Conservation (phyloP, 2,888 invertebrate genomes). For the Cyaniris semiargus region DNA sequence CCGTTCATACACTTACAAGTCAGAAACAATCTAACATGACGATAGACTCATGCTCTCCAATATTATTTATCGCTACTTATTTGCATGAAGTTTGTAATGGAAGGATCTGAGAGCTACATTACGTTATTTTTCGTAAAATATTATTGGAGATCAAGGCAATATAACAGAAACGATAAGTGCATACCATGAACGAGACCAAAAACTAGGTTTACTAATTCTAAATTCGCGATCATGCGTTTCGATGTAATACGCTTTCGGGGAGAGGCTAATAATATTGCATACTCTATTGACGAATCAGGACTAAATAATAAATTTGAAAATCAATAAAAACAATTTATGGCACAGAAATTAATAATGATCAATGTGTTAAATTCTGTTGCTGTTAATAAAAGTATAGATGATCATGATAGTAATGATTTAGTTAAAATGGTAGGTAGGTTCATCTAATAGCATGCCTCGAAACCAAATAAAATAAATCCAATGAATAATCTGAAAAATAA, state of each 20-base stretch:
- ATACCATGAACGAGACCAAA: slow-evolving; percentile 39
- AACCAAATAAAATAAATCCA: slow-evolving; percentile 44
- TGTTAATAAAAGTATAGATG: slow-evolving; percentile 38
- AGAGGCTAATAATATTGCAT: neutral
- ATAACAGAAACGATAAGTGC: slow-evolving; percentile 40
- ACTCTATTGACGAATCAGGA: neutral
- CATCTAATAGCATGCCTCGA: slow-evolving; percentile 47
- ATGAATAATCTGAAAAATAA: slow-evolving; percentile 40
- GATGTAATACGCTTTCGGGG: neutral
- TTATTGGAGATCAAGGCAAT: slow-evolving; percentile 65
- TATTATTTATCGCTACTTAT: slow-evolving; percentile 61
- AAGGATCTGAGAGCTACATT: slow-evolving; percentile 20
- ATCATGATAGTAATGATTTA: slow-evolving; percentile 39
- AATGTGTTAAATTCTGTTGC: slow-evolving; percentile 30
- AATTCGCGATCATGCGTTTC: slow-evolving; percentile 24
- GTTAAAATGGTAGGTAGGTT: slow-evolving; percentile 43
- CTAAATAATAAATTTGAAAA: neutral
- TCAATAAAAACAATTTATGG: neutral
- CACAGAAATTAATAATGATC: slow-evolving; percentile 17
- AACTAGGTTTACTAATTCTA: slow-evolving; percentile 32
- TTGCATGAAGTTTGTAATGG: slow-evolving; percentile 22
- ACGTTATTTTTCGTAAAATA: slow-evolving; percentile 51
- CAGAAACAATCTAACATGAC: slow-evolving; percentile 81
- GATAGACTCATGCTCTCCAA: slow-evolving; percentile 76
- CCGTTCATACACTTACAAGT: slow-evolving; percentile 74